Conservation (phyloP, 2,797 vertebrate genomes). For the Eulemur albifrons region DNA sequence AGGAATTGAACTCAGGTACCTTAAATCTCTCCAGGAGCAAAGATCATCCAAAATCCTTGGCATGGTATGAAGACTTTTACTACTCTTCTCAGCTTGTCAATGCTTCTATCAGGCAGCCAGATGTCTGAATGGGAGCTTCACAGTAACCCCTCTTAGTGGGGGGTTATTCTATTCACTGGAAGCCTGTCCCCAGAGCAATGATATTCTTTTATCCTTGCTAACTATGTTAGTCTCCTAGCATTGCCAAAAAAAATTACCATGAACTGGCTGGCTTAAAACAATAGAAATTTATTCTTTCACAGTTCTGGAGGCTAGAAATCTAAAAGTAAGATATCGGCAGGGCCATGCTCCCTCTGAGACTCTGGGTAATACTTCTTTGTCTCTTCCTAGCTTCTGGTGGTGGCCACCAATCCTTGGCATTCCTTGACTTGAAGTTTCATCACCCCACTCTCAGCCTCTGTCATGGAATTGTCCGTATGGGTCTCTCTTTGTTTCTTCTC, state of each 20-base stretch:
- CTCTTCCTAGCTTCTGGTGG: neutral
- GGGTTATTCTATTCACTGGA: neutral
- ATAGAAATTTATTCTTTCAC: neutral
- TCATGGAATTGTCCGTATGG: neutral
- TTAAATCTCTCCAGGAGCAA: constrained; percentile 34
- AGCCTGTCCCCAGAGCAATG: neutral
- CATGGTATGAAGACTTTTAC: neutral
- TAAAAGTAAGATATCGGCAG: neutral
- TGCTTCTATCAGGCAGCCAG: neutral
- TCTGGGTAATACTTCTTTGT: neutral
- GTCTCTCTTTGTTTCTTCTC: neutral
- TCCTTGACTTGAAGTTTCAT: neutral
- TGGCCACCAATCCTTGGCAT: neutral
- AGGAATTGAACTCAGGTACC: neutral
- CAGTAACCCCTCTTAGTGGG: neutral
- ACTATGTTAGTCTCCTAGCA: neutral
- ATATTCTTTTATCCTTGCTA: constrained; percentile 8
- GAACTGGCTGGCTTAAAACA: neutral
- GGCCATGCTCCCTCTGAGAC: neutral
- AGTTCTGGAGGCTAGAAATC: neutral
- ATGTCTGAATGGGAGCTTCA: neutral
- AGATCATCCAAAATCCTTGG: neutral
- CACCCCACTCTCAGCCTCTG: neutral
- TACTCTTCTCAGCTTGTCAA: neutral
- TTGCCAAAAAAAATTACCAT: neutral